These are phyloP conservation scores for Mesocricetus auratus DNA, from an alignment of 2,113 vertebrate species.

Conservation along the genomic window DNA sequence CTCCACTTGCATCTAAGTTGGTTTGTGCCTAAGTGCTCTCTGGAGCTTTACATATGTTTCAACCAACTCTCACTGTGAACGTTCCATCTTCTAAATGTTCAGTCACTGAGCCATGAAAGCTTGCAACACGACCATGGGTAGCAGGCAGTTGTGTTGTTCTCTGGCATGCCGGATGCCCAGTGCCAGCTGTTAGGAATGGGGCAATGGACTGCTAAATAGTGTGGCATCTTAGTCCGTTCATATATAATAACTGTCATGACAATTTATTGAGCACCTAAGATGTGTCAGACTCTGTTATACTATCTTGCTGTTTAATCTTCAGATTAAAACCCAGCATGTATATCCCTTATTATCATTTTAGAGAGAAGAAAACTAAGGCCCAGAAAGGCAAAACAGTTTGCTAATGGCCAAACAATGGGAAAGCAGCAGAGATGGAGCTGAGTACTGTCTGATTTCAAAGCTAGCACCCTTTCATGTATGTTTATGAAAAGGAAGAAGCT, in stretches of 20 bases:
- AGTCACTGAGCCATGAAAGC: constrained; percentile 46
- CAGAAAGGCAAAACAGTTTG: not conserved
- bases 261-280: not conserved
- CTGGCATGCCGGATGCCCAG: too few relatives aligned
- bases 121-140: not conserved
- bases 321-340: not conserved
- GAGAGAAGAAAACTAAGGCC: not conserved
- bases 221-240: constrained; percentile 6
- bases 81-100: constrained; percentile 53
- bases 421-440: not conserved
- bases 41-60: constrained; percentile 62
- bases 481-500: too few relatives aligned
- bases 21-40: constrained; percentile 57
- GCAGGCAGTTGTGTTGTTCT: not conserved
- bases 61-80: constrained; percentile 27
- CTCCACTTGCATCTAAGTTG: not conserved
- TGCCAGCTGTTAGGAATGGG: not conserved
- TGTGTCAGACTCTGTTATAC: not conserved
- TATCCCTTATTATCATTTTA: not conserved
- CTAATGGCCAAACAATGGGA: not conserved
- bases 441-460: not conserved
- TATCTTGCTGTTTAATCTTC: not conserved
- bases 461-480: not conserved
- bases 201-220: constrained; percentile 18
- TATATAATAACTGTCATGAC: not conserved